Evolutionary conservation across 37 sponge, comb jelly and placozoan species (phyloP).

Genomic region (Sycon ciliatum): DNA sequence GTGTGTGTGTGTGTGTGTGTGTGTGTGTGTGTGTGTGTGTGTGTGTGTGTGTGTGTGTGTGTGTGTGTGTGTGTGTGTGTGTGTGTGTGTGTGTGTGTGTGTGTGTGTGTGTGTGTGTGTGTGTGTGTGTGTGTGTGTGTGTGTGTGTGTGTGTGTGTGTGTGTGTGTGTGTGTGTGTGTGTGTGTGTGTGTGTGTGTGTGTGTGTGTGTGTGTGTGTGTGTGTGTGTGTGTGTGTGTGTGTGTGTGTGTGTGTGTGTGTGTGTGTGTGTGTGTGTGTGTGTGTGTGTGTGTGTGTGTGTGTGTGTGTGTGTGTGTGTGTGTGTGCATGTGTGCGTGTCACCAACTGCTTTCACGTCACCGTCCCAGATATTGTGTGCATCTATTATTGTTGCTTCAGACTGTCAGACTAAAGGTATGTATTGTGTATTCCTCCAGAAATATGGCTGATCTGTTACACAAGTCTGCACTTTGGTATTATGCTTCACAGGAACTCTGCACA

Average conservation of each 20-base stretch:
- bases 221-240: neutral
- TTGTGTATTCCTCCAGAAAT: too few species aligned
- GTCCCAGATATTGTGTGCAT: neutral
- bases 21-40: conserved; percentile 24
- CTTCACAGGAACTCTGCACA: too few species aligned
- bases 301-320: conserved; percentile 5
- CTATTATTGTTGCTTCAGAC: too few species aligned
- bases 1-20: conserved; percentile 24
- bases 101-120: neutral
- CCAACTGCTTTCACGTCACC: neutral
- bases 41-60: conserved; percentile 24
- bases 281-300: conserved; percentile 5
- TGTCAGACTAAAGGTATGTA: too few species aligned
- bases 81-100: conserved; percentile 21
- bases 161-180: neutral
- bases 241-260: conserved; percentile 1
- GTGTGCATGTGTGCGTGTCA: neutral
- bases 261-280: conserved; percentile 5
- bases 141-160: neutral
- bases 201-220: neutral
- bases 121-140: neutral
- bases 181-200: neutral
- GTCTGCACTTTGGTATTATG: too few species aligned
- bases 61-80: conserved; percentile 24
- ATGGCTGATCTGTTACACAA: too few species aligned